Conservation (phyloP, 1,140 invertebrate genomes). For the Hyposmocoma kahamanoa region DNA sequence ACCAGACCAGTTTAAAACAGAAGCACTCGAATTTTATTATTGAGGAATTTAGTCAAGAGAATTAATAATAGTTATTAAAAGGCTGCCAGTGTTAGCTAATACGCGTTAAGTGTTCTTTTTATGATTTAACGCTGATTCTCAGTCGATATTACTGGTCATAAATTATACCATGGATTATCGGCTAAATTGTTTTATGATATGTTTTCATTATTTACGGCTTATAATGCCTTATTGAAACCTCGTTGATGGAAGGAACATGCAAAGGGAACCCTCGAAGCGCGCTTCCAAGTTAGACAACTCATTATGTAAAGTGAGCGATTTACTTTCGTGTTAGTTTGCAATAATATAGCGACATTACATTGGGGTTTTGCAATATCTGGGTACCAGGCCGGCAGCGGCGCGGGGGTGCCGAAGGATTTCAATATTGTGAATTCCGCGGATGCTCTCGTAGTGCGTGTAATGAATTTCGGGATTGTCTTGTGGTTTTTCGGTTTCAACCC, state of each 20-base stretch:
- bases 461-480: slow-evolving; percentile 69
- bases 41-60: slow-evolving; percentile 44
- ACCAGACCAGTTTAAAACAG: slow-evolving; percentile 10
- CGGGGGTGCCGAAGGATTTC: slow-evolving; percentile 40
- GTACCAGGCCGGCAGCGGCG: slow-evolving; percentile 21
- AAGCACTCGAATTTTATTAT: slow-evolving; percentile 37
- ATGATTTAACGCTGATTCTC: slow-evolving; percentile 55
- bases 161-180: slow-evolving; percentile 42
- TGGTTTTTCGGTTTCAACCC: slow-evolving; percentile 54
- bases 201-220: slow-evolving; percentile 49
- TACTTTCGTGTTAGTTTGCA: slow-evolving; percentile 43
- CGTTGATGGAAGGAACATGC: slow-evolving; percentile 9
- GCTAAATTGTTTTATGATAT: slow-evolving; percentile 60
- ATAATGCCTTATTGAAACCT: slow-evolving; percentile 18
- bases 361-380: slow-evolving; percentile 45
- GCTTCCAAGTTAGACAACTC: neutral
- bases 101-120: slow-evolving; percentile 53
- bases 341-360: slow-evolving; percentile 33
- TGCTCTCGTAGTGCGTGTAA: slow-evolving; percentile 57
- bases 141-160: slow-evolving; percentile 47
- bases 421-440: slow-evolving; percentile 71
- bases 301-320: slow-evolving; percentile 32
- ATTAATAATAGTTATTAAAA: slow-evolving; percentile 66
- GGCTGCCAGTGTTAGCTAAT: slow-evolving; percentile 54
- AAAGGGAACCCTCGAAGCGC: neutral